Evolutionary conservation across 2,797 vertebrate genomes (phyloP), one percentile per base, ranked within the genome.

Genomic region (Aythya fuligula): DNA sequence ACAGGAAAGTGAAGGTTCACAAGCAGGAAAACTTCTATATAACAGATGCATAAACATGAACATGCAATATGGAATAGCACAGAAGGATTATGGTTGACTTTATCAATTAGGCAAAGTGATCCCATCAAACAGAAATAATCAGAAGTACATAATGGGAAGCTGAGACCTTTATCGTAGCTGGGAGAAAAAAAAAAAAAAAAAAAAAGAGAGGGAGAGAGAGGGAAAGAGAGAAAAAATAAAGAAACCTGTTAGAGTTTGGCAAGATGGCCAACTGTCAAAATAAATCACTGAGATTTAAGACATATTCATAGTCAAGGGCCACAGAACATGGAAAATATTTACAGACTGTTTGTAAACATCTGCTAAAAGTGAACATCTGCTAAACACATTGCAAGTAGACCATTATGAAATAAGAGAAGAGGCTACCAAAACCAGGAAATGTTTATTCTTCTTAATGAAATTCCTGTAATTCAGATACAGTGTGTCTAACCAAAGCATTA

Each of bases 1-100:
- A 60, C 4, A 64, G 67, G 53, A 79, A 70, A 93, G 76, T 73
- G 43, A 36, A 89, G 81, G 75, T 39, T 78, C 83, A 45, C 34
- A 25, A 43, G 13, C 74, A 83, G 21, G 1, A 21, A 71, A 75
- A 15, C 25, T 58, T 38, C 58, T 15, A 0, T 27, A 4, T 22
- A 73, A 34, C 12, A 75, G 60, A 53, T 24, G 15, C 27, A 20
- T 72, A 72, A 94, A 78, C 30, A 54, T 28, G 18, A 93, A 78
- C 32, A 47, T 32, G 25, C 1, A 5, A 38, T 1, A 12, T 21
- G 13, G 43, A 25, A 38, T 36, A n/a, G 39, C 70, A 82, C 12
- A 25, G 11, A 57, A 76, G 56, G 66, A 36, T 17, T 21, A 4
- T 32, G 25, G 22, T 8, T 51, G 58, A 21, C 27, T 34, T 8